Evolutionary conservation across 2,888 invertebrate genomes (phyloP).

Genomic region (Drosophila limbata): DNA sequence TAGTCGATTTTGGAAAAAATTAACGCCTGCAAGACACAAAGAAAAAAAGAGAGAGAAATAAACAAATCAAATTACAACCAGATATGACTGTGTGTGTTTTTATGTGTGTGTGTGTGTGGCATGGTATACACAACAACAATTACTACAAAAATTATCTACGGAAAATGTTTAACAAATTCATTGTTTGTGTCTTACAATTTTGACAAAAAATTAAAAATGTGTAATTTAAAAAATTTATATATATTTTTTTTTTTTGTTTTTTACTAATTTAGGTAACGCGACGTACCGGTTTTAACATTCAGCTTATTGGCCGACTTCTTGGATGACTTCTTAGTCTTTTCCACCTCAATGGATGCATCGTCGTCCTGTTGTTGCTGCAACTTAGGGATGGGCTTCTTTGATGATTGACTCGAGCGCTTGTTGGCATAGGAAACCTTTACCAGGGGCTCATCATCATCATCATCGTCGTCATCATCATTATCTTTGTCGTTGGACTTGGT

Average conservation of each 20-base stretch:
- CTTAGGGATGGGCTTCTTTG: conserved; percentile 68
- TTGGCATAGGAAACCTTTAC: conserved; percentile 84
- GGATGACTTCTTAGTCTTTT: conserved; percentile 78
- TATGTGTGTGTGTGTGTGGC: conserved; percentile 36
- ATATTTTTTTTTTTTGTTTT: not conserved
- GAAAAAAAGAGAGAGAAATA: conserved; percentile 82
- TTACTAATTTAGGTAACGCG: conserved; percentile 87
- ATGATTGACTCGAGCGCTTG: conserved; percentile 69
- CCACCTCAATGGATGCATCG: conserved; percentile 65
- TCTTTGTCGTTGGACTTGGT: conserved; percentile 61
- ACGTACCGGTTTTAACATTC: conserved; percentile 90
- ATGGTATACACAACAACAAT: conserved; percentile 51
- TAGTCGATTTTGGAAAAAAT: conserved; percentile 86
- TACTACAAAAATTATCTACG: conserved; percentile 12
- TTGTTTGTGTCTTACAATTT: conserved; percentile 59
- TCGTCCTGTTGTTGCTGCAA: conserved; percentile 49
- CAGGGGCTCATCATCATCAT: conserved; percentile 75
- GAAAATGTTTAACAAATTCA: conserved; percentile 18
- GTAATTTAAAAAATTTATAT: not conserved
- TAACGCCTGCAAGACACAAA: conserved; percentile 85
- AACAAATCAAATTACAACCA: conserved; percentile 81
- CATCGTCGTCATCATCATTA: conserved; percentile 66
- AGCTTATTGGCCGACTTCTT: conserved; percentile 83
- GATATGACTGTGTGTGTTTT: conserved; percentile 59
- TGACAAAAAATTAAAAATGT: conserved; percentile 19